Conservation (phyloP, 2,888 invertebrate genomes). For the Xestobium rufovillosum region DNA sequence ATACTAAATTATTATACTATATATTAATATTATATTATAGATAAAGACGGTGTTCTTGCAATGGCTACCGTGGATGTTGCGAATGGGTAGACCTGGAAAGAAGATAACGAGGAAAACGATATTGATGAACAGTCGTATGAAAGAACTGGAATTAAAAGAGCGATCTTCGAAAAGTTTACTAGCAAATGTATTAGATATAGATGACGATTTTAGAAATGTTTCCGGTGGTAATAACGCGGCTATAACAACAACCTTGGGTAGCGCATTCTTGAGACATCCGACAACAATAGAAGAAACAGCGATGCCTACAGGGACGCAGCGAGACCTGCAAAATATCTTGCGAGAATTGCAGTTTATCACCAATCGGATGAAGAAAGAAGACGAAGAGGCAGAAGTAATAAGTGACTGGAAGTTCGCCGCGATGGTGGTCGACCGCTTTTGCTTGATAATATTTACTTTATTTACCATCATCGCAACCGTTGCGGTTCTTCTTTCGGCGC, state of each 20-base stretch:
- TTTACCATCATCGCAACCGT: constrained; percentile 91
- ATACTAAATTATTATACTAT: neutral
- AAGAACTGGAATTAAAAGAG: constrained; percentile 88
- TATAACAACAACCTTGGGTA: constrained; percentile 38
- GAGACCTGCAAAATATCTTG: constrained; percentile 84
- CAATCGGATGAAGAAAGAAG: constrained; percentile 86
- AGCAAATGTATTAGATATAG: constrained; percentile 92
- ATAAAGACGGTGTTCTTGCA: constrained; percentile 91
- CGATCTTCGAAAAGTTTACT: constrained; percentile 88
- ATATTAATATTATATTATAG: constrained; percentile 56
- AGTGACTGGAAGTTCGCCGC: constrained; percentile 98
- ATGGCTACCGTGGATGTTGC: constrained; percentile 94
- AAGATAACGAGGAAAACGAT: constrained; percentile 87
- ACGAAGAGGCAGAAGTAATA: constrained; percentile 86
- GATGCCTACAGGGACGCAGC: constrained; percentile 56
- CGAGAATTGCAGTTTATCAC: constrained; percentile 93
- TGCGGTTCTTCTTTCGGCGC: constrained; percentile 84
- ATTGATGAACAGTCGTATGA: constrained; percentile 84
- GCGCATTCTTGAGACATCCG: constrained; percentile 59
- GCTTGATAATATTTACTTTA: constrained; percentile 90
- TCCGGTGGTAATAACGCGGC: constrained; percentile 52
- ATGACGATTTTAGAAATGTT: constrained; percentile 84
- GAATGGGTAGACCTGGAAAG: constrained; percentile 94
- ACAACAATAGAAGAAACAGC: constrained; percentile 67
- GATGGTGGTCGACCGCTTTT: constrained; percentile 96